Base-by-base conservation (phyloP, 2,888 invertebrate genomes). In the Chesias legatella region DNA sequence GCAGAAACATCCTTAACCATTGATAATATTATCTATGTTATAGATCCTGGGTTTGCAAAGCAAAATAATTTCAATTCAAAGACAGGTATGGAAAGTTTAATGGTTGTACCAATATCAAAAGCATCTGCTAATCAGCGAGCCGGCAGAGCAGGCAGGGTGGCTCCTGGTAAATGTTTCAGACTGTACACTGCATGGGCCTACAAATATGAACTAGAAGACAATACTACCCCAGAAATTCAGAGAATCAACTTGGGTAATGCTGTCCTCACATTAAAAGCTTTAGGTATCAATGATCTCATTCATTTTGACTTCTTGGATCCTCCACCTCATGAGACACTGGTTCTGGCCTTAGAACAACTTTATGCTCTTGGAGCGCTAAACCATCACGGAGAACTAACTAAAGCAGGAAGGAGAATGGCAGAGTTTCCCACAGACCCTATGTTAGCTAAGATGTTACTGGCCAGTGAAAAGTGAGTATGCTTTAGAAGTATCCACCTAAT, bases 11-110 rank as follows among this genome's bases (percentile, higher is more conserved):
- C 99, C 1, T 88, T 99, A 21, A 99, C 99, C 0, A 99, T 99
- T 58, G 99, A 99, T 73, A 99, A 99, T 63, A 99, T 99, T 51
- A 94, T 97, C 47, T 99, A 98, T 82, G 99, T 99, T 0, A 98
- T 99, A 55, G 99, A 99, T 88, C 98, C 99, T n/a, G 99, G 99
- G 0, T 99, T 98, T 86, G 97, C 97, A 30, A 99, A 99, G 76
- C 98, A 99, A 82, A 99, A 99, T 73, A 98, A 98, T 80, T 99
- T 98, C 69, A 95, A 99, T 85, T 98, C 99, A 0, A 91, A 97
- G 56, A 98, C 98, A 0, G 99, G 99, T 11, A 99, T 99, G 96
- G 99, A 99, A 73, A 98, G 98, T 58, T 89, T 99, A 43, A 95
- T 98, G 89, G 98, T 99, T 2, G 98, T 98, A n/a, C 99, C 99